A percentile compares a stretch with the other conserved stretches of the same genome.
Evolutionary conservation across 2,113 vertebrate species (phyloP).

Genomic region (Saccopteryx leptura): DNA sequence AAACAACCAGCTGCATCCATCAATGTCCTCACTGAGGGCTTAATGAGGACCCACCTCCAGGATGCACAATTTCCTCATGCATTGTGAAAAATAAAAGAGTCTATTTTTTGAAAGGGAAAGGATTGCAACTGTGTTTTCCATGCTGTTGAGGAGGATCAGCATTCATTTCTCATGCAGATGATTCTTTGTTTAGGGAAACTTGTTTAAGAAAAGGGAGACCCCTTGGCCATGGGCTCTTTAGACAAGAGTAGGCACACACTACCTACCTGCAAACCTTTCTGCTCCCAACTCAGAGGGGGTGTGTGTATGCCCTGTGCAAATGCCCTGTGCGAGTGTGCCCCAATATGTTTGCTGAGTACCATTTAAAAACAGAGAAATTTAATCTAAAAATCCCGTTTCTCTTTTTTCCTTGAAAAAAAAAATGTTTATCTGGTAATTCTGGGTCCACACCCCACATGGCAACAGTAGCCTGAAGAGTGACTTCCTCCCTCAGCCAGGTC

Average conservation of each 20-base stretch:
- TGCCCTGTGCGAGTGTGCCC: not conserved
- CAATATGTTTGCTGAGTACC: not conserved
- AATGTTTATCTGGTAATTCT: not conserved
- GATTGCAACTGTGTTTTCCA: not conserved
- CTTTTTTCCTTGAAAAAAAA: not conserved
- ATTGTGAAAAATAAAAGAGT: not conserved
- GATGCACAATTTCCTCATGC: not conserved
- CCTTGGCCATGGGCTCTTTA: not conserved
- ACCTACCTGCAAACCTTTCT: not conserved
- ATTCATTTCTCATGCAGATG: not conserved
- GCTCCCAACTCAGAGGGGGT: not conserved
- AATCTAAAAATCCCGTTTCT: not conserved
- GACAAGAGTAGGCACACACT: not conserved
- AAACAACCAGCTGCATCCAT: not conserved
- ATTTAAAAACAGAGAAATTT: not conserved
- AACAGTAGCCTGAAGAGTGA: not conserved
- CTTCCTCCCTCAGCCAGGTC: not conserved
- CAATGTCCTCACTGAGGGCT: not conserved
- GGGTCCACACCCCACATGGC: not conserved
- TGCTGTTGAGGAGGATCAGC: not conserved
- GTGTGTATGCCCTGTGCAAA: fast-evolving
- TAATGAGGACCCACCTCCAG: not conserved
- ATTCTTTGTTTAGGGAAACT: not conserved
- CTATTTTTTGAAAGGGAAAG: not conserved
- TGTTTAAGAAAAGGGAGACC: not conserved